Base-by-base conservation (phyloP, 2,113 vertebrate genomes). In the Coturnix japonica region DNA sequence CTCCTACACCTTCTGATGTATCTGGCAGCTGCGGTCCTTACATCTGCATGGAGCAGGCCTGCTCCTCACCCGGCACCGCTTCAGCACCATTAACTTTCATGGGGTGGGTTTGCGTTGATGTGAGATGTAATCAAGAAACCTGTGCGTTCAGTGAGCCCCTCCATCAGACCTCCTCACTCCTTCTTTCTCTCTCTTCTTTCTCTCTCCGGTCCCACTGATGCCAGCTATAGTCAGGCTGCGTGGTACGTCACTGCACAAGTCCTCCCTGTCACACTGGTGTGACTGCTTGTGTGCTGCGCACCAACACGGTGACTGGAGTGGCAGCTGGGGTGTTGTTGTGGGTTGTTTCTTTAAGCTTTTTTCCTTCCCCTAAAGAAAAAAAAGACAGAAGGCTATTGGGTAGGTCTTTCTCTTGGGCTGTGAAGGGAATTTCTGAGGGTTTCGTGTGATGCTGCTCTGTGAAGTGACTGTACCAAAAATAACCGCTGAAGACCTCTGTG, bases 141-240 rank as follows among this genome's bases (percentile, higher is more conserved):
- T 35, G 1, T 26, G 46, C 86, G 86, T 93, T 59, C 18, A 41
- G 78, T 19, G 77, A 67, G 81, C 78, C 56, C 56, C 35, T 7
- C 2, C 66, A 53, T 53, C 51, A 16, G 51, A 9, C 26, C 51
- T 30, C 51, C 51, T 53, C 51, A 6, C 54, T 43, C n/a, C 37
- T 75, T n/a, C n/a, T n/a, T n/a, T n/a, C n/a, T n/a, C n/a, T n/a
- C n/a, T n/a, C 71, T 82, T 92, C 75, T 79, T 87, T 44, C 75
- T 56, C 81, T 87, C 63, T 4, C 46, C 71, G 63, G 85, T 13
- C 43, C 46, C 53, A 57, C 10, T 95, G 89, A 81, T 66, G 47
- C 67, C 78, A 14, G 69, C 61, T 79, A 94, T 90, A 93, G 91
- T 96, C 93, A 93, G 3, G 1, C 49, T 2, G 75, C 91, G 41